phyloP scores from a whole-genome alignment of 92 coral and sea anemone genomes.

The Parazoanthus swiftii region DNA sequence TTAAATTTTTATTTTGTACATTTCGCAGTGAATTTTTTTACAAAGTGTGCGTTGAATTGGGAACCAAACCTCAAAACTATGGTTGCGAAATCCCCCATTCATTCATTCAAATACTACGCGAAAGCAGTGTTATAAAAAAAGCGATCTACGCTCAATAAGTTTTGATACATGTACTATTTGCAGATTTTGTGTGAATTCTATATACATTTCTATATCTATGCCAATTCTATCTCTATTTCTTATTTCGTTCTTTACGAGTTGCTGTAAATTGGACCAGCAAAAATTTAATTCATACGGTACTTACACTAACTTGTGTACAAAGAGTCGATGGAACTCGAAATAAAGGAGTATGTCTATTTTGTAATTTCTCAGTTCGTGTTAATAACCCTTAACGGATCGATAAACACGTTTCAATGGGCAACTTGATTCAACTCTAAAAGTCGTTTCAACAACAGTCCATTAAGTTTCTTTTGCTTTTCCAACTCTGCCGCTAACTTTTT shows the following conservation, averaged over 20 bases:
- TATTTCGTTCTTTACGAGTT: not conserved
- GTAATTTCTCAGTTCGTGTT: conserved; percentile 5
- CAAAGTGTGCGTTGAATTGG: conserved; percentile 36
- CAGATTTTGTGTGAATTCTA: conserved; percentile 10
- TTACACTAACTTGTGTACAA: conserved; percentile 43
- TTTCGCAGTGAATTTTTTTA: conserved; percentile 33
- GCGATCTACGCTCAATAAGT: conserved; percentile 22
- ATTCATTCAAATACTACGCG: conserved; percentile 30
- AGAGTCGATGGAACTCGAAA: conserved; percentile 25
- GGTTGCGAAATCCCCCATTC: conserved; percentile 31
- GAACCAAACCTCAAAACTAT: conserved; percentile 3
- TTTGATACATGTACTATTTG: conserved; percentile 25
- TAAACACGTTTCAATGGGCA: conserved; percentile 40
- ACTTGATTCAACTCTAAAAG: conserved; percentile 73
- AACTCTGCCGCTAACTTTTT: conserved; percentile 61
- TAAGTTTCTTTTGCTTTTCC: conserved; percentile 84
- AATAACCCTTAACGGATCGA: conserved; percentile 8
- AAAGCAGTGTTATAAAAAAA: conserved; percentile 19
- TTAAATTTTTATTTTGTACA: conserved; percentile 21
- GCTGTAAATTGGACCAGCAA: conserved; percentile 37
- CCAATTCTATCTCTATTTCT: conserved; percentile 6
- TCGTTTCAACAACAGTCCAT: conserved; percentile 74
- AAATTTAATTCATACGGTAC: conserved; percentile 46
- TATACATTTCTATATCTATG: conserved; percentile 9
- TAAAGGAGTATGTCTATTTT: not conserved